phyloP scores from a whole-genome alignment of 2,888 invertebrate genomes.

The Spialia ferax region DNA sequence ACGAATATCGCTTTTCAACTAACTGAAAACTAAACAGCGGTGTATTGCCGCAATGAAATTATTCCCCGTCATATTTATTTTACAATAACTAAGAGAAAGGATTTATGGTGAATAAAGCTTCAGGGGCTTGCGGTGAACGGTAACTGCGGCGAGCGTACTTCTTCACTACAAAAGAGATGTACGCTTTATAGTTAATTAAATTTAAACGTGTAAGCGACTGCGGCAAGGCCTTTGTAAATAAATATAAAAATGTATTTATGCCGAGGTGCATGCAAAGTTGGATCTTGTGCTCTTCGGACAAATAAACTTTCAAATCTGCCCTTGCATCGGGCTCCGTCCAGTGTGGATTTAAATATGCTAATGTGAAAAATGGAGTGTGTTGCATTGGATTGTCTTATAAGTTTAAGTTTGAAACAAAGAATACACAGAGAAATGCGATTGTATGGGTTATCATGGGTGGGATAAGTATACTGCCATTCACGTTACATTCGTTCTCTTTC shows the following conservation, averaged over 20 bases:
- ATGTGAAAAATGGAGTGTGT: conserved; percentile 25
- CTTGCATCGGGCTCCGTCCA: conserved; percentile 6
- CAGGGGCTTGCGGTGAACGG: conserved; percentile 53
- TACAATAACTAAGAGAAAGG: conserved; percentile 4
- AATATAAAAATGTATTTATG: conserved; percentile 46
- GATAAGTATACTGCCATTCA: too few relatives aligned
- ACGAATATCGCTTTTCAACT: background rate
- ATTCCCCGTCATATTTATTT: background rate
- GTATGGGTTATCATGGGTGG: background rate
- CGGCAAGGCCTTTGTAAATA: conserved; percentile 53
- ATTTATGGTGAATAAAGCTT: conserved; percentile 46
- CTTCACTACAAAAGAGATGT: conserved; percentile 71
- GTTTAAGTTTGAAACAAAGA: conserved; percentile 14
- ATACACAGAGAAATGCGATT: background rate
- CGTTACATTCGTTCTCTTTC: too few relatives aligned
- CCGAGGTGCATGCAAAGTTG: conserved; percentile 32
- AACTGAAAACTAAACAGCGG: background rate
- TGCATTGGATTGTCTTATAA: background rate
- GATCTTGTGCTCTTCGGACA: conserved; percentile 22
- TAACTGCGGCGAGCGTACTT: conserved; percentile 65
- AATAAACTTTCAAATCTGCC: conserved; percentile 36
- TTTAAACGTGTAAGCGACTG: conserved; percentile 66
- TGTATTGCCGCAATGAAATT: background rate
- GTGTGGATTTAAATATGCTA: conserved; percentile 34
- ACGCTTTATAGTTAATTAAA: conserved; percentile 79